Conservation (phyloP, 2,797 vertebrate species). For the Parauchenoglanis ngamensis region DNA sequence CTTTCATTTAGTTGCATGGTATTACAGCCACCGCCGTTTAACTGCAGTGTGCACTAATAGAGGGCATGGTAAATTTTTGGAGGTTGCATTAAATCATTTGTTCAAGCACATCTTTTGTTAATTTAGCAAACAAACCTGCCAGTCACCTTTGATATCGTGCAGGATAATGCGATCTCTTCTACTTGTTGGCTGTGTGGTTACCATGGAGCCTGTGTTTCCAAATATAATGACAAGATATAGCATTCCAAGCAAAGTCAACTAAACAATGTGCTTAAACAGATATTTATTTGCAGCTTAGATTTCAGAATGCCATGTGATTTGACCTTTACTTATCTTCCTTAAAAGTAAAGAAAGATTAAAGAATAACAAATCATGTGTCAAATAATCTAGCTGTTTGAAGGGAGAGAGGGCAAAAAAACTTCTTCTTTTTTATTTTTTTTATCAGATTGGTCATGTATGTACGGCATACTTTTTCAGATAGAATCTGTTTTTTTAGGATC, state of each 20-base stretch:
- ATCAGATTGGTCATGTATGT: not conserved
- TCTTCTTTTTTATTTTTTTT: not conserved
- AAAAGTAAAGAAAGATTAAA: not conserved
- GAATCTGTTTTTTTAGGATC: not conserved
- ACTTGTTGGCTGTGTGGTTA: not conserved
- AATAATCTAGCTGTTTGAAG: not conserved
- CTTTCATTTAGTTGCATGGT: not conserved
- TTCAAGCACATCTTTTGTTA: conserved; percentile 13
- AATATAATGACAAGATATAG: not conserved
- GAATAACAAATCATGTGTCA: not conserved
- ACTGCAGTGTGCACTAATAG: not conserved
- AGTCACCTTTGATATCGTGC: not conserved
- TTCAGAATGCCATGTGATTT: not conserved
- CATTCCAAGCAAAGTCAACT: not conserved
- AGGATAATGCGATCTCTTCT: not conserved
- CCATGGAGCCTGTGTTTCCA: not conserved
- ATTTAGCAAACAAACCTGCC: conserved; percentile 7
- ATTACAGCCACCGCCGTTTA: not conserved
- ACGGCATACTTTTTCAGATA: not conserved
- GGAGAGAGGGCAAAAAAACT: no score
- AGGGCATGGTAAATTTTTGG: conserved; percentile 1
- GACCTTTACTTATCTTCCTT: not conserved
- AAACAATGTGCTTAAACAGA: not conserved
- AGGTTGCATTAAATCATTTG: not conserved
- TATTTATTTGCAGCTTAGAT: not conserved